Percentiles rank a stretch among this genome's conserved stretches.
Evolutionary conservation across 2,888 invertebrate genomes (phyloP).

Genomic region (Sclerodermus sp.): DNA sequence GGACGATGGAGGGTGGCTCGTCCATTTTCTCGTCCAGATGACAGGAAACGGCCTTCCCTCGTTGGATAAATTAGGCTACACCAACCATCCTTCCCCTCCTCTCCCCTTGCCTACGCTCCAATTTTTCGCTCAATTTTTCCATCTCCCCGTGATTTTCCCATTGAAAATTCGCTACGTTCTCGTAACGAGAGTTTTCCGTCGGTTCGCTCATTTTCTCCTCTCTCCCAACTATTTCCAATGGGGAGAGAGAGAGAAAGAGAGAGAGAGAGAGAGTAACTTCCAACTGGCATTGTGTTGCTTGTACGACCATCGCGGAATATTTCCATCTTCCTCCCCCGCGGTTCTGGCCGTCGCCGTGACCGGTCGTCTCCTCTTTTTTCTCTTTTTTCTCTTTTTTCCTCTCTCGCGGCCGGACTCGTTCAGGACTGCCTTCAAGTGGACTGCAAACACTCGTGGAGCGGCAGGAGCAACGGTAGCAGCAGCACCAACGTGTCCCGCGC

Average conservation of each 20-base stretch:
- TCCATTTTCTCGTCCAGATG: slow-evolving; percentile 37
- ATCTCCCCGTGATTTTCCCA: too few species aligned
- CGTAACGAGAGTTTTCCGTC: too few species aligned
- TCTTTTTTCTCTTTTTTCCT: slow-evolving; percentile 7
- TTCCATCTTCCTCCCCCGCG: too few species aligned
- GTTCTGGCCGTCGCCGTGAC: slow-evolving; percentile 7
- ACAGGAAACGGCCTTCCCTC: slow-evolving; percentile 47
- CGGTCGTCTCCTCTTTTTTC: slow-evolving; percentile 14
- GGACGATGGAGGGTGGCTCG: slow-evolving; percentile 13
- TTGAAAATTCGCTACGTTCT: neutral
- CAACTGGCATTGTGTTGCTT: too few species aligned
- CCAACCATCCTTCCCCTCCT: slow-evolving; percentile 24
- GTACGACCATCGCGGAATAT: too few species aligned
- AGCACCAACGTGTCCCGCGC: slow-evolving; percentile 22
- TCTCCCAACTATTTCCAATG: neutral
- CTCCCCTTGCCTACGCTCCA: neutral
- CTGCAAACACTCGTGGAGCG: slow-evolving; percentile 54
- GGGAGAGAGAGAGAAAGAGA: too few species aligned
- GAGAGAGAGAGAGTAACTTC: too few species aligned
- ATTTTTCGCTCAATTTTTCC: neutral
- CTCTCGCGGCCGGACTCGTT: slow-evolving; percentile 40
- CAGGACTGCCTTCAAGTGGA: slow-evolving; percentile 56
- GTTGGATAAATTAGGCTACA: slow-evolving; percentile 54
- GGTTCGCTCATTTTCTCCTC: neutral
- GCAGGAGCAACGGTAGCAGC: slow-evolving; percentile 30